Evolutionary conservation across 1,140 invertebrate genomes (phyloP).

Genomic region (Monochamus saltuarius): DNA sequence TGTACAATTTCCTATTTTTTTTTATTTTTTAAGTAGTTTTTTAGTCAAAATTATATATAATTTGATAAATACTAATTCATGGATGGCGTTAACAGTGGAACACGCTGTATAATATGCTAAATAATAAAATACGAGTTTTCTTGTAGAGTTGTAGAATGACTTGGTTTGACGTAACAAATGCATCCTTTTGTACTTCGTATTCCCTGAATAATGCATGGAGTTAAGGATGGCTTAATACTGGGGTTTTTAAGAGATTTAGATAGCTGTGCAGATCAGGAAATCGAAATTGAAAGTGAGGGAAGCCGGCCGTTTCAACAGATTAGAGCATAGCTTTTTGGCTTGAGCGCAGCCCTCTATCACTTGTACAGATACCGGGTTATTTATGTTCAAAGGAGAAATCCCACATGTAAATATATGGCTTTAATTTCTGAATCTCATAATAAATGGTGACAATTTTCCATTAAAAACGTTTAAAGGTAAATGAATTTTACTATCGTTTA

Average conservation of each 20-base stretch:
- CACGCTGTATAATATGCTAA: no score
- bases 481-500: no score
- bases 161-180: no score
- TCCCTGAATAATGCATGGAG: neutral
- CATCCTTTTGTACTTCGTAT: no score
- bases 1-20: no score
- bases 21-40: no score
- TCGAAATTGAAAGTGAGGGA: slow-evolving; percentile 33
- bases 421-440: slow-evolving; percentile 4
- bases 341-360: slow-evolving; percentile 16
- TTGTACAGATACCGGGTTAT: slow-evolving; percentile 28
- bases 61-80: no score
- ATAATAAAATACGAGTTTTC: no score
- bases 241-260: slow-evolving; percentile 32
- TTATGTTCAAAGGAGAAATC: slow-evolving; percentile 17
- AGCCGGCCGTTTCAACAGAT: slow-evolving; percentile 28
- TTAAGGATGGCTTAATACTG: slow-evolving; percentile 21
- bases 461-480: no score
- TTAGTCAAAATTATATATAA: no score
- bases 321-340: slow-evolving; percentile 26
- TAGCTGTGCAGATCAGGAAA: slow-evolving; percentile 28
- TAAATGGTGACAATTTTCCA: neutral
- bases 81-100: no score
- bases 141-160: no score
- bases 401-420: slow-evolving; percentile 5